Conservation (phyloP, 2,113 vertebrate genomes). For the Glaucidium brasilianum region DNA sequence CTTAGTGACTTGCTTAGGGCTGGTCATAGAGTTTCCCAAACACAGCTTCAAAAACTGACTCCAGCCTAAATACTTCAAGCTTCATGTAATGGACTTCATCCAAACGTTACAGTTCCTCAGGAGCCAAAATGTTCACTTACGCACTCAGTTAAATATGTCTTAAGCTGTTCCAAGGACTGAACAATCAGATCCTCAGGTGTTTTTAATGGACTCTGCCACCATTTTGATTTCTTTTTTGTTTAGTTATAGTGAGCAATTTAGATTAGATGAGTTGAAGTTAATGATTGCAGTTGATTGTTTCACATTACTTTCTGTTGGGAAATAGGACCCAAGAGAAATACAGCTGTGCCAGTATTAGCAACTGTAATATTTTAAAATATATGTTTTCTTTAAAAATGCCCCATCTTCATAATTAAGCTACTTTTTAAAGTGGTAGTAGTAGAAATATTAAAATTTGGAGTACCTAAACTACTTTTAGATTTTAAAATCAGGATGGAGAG, state of each 20-base stretch:
- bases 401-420: background rate
- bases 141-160: fast-evolving
- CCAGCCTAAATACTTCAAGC: background rate
- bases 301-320: background rate
- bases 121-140: background rate
- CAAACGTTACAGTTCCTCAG: background rate
- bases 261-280: background rate
- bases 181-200: background rate
- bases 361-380: background rate
- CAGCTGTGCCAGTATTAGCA: background rate
- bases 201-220: background rate
- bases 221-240: background rate
- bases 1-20: background rate
- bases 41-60: background rate
- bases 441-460: background rate
- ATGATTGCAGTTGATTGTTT: background rate
- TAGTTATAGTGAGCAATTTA: background rate
- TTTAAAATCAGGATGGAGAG: background rate
- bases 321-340: background rate
- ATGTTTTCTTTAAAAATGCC: background rate
- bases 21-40: background rate
- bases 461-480: background rate
- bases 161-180: background rate
- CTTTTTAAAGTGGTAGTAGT: background rate
- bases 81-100: background rate